Conservation (phyloP, 2,113 vertebrate genomes). For the Electrona antarctica region DNA sequence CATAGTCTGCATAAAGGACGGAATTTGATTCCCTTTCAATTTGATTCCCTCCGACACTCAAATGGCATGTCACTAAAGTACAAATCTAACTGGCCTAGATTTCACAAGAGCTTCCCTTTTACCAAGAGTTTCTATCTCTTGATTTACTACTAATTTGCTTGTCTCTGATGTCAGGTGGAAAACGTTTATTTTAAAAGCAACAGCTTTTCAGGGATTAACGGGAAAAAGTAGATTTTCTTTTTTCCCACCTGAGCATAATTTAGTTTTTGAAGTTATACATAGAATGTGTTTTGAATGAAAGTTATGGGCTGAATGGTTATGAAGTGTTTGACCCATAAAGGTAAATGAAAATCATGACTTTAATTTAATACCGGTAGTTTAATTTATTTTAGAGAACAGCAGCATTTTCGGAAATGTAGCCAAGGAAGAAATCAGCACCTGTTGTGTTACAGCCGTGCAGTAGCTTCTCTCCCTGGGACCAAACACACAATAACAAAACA, state of each 20-base stretch:
- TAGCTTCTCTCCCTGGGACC: slow-evolving; percentile 58
- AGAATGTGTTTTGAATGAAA: too few species aligned
- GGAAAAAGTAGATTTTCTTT: too few species aligned
- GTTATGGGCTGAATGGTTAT: too few species aligned
- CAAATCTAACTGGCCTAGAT: slow-evolving; percentile 52
- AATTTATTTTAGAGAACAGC: too few species aligned
- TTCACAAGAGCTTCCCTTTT: slow-evolving; percentile 57
- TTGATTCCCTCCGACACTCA: not conserved
- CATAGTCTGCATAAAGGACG: not conserved
- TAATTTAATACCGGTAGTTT: too few species aligned
- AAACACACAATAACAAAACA: slow-evolving; percentile 30
- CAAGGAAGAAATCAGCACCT: too few species aligned
- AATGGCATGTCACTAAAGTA: slow-evolving; percentile 16
- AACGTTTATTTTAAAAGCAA: not conserved
- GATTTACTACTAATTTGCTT: not conserved
- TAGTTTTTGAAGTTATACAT: too few species aligned
- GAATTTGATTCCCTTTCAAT: not conserved
- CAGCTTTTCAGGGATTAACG: not conserved
- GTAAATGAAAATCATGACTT: too few species aligned
- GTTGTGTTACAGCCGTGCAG: slow-evolving; percentile 17
- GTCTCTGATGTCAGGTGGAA: slow-evolving; percentile 5
- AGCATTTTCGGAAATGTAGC: too few species aligned
- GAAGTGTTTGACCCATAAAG: too few species aligned
- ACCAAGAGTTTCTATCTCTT: slow-evolving; percentile 9
- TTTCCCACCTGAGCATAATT: too few species aligned